Evolutionary conservation across 2,113 vertebrate species (phyloP).

Genomic region (Sorex fumeus): DNA sequence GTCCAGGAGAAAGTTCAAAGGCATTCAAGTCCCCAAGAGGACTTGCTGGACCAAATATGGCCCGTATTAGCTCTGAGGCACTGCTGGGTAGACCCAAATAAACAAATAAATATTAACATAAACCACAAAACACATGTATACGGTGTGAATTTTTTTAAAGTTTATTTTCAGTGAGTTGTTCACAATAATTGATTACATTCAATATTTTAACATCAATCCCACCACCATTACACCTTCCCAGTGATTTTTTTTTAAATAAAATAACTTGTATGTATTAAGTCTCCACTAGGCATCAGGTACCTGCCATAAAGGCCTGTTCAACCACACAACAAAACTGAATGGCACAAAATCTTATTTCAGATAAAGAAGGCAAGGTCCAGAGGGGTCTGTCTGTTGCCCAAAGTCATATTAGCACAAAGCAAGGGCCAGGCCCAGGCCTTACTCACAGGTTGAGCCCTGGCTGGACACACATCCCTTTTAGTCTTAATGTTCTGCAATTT

Average conservation of each 20-base stretch:
- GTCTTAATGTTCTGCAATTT: not conserved
- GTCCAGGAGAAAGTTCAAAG: not conserved
- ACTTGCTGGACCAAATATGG: no score
- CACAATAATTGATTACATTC: no score
- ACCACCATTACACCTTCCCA: not conserved
- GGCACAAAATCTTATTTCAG: not conserved
- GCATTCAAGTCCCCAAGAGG: not conserved
- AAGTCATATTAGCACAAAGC: not conserved
- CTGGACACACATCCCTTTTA: not conserved
- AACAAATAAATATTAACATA: no score
- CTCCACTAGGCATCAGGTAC: slow-evolving; percentile 8
- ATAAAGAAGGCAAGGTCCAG: not conserved
- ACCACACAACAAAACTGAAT: not conserved
- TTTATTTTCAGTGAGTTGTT: no score
- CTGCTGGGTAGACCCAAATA: no score
- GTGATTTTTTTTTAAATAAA: not conserved
- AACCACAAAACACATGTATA: no score
- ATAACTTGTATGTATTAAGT: slow-evolving; percentile 25
- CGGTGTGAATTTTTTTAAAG: no score
- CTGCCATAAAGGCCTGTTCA: slow-evolving; percentile 23
- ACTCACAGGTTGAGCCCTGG: not conserved
- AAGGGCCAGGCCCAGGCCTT: not conserved
- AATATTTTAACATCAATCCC: no score
- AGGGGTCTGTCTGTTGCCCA: not conserved
- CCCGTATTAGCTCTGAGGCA: no score